Evolutionary conservation across 2,888 invertebrate genomes (phyloP).

Genomic region (Diaperis boleti): DNA sequence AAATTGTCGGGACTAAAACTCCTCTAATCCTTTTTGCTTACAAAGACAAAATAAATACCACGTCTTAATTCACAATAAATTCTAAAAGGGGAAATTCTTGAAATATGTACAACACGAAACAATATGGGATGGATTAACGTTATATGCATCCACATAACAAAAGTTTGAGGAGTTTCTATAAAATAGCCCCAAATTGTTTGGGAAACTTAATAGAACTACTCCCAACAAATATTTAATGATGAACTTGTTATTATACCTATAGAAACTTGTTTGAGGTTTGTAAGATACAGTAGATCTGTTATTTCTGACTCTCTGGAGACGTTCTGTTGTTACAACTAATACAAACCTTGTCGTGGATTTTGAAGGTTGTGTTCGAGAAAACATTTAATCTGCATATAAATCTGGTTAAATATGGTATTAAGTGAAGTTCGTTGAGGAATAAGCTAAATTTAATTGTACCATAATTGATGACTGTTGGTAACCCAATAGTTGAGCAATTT

Average conservation of each 20-base stretch:
- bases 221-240: constrained; percentile 36
- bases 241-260: constrained; percentile 31
- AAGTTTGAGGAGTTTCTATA: constrained; percentile 37
- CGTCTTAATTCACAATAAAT: constrained; percentile 19
- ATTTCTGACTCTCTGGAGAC: constrained; percentile 10
- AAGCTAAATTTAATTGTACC: constrained; percentile 41
- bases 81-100: constrained; percentile 13
- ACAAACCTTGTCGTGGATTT: constrained; percentile 8
- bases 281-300: constrained; percentile 26
- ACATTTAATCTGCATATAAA: constrained; percentile 32
- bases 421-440: constrained; percentile 22
- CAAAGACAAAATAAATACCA: constrained; percentile 17
- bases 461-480: constrained; percentile 41
- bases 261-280: constrained; percentile 27
- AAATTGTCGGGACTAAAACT: neutral
- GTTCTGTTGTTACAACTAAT: constrained; percentile 23
- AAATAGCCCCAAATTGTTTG: constrained; percentile 40
- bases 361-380: constrained; percentile 10
- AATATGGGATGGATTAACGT: constrained; percentile 34
- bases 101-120: constrained; percentile 29
- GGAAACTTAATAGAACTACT: constrained; percentile 39
- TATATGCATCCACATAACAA: constrained; percentile 26
- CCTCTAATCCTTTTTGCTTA: constrained; percentile 1
- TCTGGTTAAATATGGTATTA: constrained; percentile 29
- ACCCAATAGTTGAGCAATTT: constrained; percentile 45